These are phyloP conservation scores for Mamestra configurata DNA, from an alignment of 1,140 invertebrate genomes.

Conservation along the genomic window DNA sequence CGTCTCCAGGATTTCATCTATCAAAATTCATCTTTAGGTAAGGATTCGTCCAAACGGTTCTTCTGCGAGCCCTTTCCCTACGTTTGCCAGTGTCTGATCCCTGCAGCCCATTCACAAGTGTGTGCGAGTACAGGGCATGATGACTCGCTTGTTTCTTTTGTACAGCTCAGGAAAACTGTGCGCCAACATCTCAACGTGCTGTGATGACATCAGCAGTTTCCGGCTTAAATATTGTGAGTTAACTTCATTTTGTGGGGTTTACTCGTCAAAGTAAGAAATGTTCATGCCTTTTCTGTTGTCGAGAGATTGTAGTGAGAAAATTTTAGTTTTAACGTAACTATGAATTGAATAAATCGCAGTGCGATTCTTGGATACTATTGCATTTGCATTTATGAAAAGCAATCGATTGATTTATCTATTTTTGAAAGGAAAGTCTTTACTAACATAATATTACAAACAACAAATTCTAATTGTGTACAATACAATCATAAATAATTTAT, in stretches of 20 bases:
- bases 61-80: neutral
- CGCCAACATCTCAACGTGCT: conserved; percentile 25
- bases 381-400: too few relatives aligned
- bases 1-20: too few relatives aligned
- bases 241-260: conserved; percentile 8
- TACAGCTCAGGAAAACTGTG: neutral
- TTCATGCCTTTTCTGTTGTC: neutral
- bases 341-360: too few relatives aligned
- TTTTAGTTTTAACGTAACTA: too few relatives aligned
- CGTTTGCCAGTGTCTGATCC: neutral
- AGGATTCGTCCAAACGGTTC: neutral
- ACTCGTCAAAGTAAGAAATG: conserved; percentile 16
- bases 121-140: conserved; percentile 17
- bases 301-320: neutral
- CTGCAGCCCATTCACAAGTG: conserved; percentile 1
- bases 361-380: too few relatives aligned
- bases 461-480: too few relatives aligned
- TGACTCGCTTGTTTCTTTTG: conserved; percentile 42
- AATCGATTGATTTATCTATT: too few relatives aligned
- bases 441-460: too few relatives aligned
- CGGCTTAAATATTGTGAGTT: neutral
- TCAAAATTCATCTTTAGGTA: too few relatives aligned
- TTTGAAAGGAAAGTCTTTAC: too few relatives aligned
- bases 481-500: too few relatives aligned
- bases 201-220: conserved; percentile 29